These are phyloP conservation scores for Cephalopholis sonnerati DNA, from an alignment of 2,113 vertebrate species.

Conservation along the genomic window DNA sequence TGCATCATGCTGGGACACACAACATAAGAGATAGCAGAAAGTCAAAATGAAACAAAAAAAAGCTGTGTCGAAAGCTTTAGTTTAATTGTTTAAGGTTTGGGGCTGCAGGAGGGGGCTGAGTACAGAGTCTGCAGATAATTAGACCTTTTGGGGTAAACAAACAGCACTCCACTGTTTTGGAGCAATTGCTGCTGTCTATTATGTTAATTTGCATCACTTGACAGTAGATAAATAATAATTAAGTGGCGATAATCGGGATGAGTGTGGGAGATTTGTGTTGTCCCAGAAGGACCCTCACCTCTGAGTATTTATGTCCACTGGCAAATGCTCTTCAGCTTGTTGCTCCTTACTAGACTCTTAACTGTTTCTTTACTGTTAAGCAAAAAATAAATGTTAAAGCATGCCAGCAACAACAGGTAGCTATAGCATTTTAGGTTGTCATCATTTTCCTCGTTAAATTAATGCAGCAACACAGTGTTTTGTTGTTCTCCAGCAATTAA, in stretches of 20 bases:
- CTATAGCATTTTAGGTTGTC: constrained; percentile 23
- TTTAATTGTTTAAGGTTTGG: constrained; percentile 50
- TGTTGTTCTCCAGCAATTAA: constrained; percentile 16
- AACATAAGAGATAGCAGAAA: constrained; percentile 25
- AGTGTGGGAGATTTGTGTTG: constrained; percentile 28
- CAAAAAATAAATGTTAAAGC: not conserved
- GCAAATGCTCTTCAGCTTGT: constrained; percentile 30
- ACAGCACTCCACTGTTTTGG: constrained; percentile 47
- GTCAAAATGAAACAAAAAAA: constrained; percentile 34
- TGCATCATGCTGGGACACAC: constrained; percentile 32
- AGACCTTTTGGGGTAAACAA: constrained; percentile 70
- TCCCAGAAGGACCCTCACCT: constrained; percentile 35
- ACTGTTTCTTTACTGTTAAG: not conserved
- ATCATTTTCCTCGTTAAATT: constrained; percentile 43
- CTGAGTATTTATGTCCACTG: constrained; percentile 29
- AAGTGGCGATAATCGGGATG: constrained; percentile 53
- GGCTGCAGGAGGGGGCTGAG: not conserved
- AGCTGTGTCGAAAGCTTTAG: constrained; percentile 27
- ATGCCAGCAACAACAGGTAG: not conserved
- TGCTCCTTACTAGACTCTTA: constrained; percentile 4
- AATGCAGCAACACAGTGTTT: constrained; percentile 6
- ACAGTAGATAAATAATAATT: constrained; percentile 66
- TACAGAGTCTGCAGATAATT: constrained; percentile 60
- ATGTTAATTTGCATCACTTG: constrained; percentile 54
- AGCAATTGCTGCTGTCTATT: constrained; percentile 44